Conservation (phyloP, 2,888 invertebrate species). For the Cotesia congregata region DNA sequence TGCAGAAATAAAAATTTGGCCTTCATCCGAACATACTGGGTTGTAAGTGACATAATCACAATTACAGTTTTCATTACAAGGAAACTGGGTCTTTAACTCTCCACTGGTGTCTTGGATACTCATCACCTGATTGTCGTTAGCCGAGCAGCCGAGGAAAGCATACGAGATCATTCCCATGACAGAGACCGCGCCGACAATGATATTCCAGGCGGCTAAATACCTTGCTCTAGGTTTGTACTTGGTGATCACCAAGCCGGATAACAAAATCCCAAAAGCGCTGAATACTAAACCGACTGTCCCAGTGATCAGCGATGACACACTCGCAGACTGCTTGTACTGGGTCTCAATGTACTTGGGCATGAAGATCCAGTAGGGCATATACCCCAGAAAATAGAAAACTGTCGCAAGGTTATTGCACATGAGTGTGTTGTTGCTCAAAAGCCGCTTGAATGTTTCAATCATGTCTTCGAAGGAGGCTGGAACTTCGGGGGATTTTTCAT, state of each 20-base stretch:
- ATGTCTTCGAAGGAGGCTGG: slow-evolving; percentile 72
- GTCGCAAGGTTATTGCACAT: slow-evolving; percentile 82
- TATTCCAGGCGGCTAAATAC: slow-evolving; percentile 80
- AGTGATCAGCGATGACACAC: slow-evolving; percentile 81
- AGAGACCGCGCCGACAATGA: slow-evolving; percentile 76
- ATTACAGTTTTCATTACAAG: slow-evolving; percentile 77
- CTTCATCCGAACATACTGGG: slow-evolving; percentile 79
- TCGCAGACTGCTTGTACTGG: slow-evolving; percentile 83
- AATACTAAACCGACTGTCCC: slow-evolving; percentile 80
- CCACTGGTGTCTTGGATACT: slow-evolving; percentile 67
- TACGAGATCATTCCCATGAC: slow-evolving; percentile 77
- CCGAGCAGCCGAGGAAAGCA: slow-evolving; percentile 78
- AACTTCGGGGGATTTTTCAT: slow-evolving; percentile 50
- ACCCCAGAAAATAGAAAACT: slow-evolving; percentile 80
- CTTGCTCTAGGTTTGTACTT: slow-evolving; percentile 78
- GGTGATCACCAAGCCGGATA: slow-evolving; percentile 78
- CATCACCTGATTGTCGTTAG: slow-evolving; percentile 72
- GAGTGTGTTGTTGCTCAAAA: slow-evolving; percentile 78
- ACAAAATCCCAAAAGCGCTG: slow-evolving; percentile 78
- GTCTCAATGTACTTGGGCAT: slow-evolving; percentile 88
- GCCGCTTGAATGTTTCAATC: slow-evolving; percentile 76
- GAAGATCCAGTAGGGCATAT: slow-evolving; percentile 84
- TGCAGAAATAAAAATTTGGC: slow-evolving; percentile 81
- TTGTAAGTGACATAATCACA: slow-evolving; percentile 82
- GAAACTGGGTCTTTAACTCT: slow-evolving; percentile 68